Conservation (phyloP, 2,797 vertebrate species). For the Melanogrammus aeglefinus region DNA sequence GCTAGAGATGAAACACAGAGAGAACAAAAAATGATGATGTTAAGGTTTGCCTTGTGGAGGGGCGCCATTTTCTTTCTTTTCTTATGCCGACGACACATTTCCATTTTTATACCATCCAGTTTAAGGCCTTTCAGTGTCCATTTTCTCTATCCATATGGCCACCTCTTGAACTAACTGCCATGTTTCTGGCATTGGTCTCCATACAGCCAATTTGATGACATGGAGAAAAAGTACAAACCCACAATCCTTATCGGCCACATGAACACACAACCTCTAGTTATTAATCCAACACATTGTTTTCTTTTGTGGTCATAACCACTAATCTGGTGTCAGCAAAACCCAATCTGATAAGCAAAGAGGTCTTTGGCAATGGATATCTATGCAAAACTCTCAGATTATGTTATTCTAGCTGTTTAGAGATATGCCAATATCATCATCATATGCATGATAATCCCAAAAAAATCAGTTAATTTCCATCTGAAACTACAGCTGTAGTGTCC, state of each 20-base stretch:
- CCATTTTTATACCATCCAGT: conserved; percentile 17
- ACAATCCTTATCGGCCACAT: background rate
- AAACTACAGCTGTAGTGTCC: background rate
- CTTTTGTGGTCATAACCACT: background rate
- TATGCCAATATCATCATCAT: background rate
- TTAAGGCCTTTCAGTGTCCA: background rate
- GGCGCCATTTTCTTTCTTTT: conserved; percentile 52
- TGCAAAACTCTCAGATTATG: background rate
- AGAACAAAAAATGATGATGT: background rate
- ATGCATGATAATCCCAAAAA: background rate
- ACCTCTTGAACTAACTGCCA: background rate
- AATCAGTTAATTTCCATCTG: background rate
- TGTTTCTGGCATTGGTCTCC: background rate
- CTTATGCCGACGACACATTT: conserved; percentile 18
- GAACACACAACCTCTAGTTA: background rate
- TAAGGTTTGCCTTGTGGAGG: conserved; percentile 16
- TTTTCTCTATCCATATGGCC: conserved; percentile 19
- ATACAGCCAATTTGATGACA: background rate
- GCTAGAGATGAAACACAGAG: conserved; percentile 1
- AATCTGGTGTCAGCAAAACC: background rate
- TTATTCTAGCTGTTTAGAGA: background rate
- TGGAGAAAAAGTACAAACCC: background rate
- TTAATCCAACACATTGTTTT: background rate
- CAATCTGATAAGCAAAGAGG: background rate
- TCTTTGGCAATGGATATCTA: background rate